Percentiles rank a stretch among this genome's conserved stretches.
phyloP scores from a whole-genome alignment of 2,888 invertebrate species.

The Cantharis rufa region DNA sequence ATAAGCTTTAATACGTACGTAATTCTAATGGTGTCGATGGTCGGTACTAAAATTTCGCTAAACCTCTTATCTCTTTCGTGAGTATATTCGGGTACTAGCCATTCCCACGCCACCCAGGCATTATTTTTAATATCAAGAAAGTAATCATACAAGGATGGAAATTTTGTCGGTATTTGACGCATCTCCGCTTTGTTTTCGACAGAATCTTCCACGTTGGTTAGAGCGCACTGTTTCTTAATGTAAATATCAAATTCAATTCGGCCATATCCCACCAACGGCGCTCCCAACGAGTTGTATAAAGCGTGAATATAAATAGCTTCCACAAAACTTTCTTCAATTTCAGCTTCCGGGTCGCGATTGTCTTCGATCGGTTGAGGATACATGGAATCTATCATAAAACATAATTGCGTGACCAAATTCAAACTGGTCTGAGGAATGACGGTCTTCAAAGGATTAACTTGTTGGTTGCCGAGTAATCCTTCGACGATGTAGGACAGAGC shows the following conservation, averaged over 20 bases:
- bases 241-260: slow-evolving; percentile 77
- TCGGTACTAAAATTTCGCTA: slow-evolving; percentile 86
- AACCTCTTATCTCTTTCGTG: slow-evolving; percentile 74
- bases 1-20: slow-evolving; percentile 78
- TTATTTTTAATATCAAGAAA: slow-evolving; percentile 68
- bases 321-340: slow-evolving; percentile 62
- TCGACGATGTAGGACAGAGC: slow-evolving; percentile 71
- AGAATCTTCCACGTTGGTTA: slow-evolving; percentile 71
- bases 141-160: slow-evolving; percentile 80
- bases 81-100: slow-evolving; percentile 74
- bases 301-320: slow-evolving; percentile 76
- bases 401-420: slow-evolving; percentile 85
- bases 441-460: slow-evolving; percentile 74
- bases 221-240: slow-evolving; percentile 73
- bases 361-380: slow-evolving; percentile 57
- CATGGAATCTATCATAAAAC: slow-evolving; percentile 78
- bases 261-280: slow-evolving; percentile 70
- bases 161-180: slow-evolving; percentile 75
- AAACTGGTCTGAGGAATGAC: slow-evolving; percentile 84
- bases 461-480: slow-evolving; percentile 75
- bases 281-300: slow-evolving; percentile 85
- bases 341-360: slow-evolving; percentile 57
- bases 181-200: slow-evolving; percentile 65
- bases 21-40: slow-evolving; percentile 82
- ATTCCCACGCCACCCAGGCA: slow-evolving; percentile 85